Base-by-base conservation (phyloP, 2,888 invertebrate species). In the Caenorhabditis doughertyi region DNA sequence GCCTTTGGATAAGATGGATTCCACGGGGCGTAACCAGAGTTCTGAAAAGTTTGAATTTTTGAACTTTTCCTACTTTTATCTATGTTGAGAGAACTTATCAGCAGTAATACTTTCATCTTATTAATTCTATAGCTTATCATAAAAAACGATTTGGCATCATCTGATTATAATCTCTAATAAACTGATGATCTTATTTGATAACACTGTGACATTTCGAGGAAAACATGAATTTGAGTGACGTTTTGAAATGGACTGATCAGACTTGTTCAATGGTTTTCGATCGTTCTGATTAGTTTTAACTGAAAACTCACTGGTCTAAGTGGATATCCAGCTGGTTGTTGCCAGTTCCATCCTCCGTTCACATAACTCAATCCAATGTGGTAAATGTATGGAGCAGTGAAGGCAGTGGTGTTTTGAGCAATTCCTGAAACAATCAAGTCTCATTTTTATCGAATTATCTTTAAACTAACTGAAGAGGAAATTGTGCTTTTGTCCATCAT, bases 401-500 rank as follows among this genome's bases (percentile, higher is more conserved):
- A 51, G 39, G 77, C 64, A 29, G 72, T 72, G 72, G 58, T 67
- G 62, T 82, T 82, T 44, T 72, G 64, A n/a, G 62, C 76, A 27
- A 81, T 27, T 39, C 27, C 79, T 79, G 72, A 1, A 62, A 72
- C 4, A 42, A 42, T 42, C 13, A 42, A 13, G 35, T 7, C 35
- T 7, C 5, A 35, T 35, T 47, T 47, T 25, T 21, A 32, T 21
- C 16, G 60, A 27, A 9, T 51, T 53, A 53, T 2, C 7, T 3
- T 47, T 18, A 47, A 67, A 72, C 64, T 73, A 4, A 73, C 76
- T 67, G 76, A 77, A 73, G 0, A 73, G 3, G 74, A 70, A 83
- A 25, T 73, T 44, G 62, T 83, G 83, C 64, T 83, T 83, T 32
- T 83, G 73, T 25, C 56, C 21, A 21, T 79, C 68, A 70, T 62